Evolutionary conservation across 1,140 invertebrate species (phyloP), one percentile per base, ranked within the genome.

Genomic region (Cyphomyrmex costatus): DNA sequence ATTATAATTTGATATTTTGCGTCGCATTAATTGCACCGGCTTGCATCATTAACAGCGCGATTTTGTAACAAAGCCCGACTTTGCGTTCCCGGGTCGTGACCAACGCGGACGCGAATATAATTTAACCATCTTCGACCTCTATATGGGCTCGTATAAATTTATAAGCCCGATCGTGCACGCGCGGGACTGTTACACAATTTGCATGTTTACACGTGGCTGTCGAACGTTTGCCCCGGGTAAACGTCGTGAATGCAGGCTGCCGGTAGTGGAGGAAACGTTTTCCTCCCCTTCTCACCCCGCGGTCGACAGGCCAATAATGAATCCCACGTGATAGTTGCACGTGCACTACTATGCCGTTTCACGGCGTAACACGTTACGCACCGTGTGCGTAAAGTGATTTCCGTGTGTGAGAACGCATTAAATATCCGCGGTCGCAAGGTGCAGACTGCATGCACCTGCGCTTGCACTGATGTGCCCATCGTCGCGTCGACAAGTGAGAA

Each of bases 161-260:
- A 86, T 74, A 74, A 85, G 60, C 70, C n/a, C 51, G 60, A 19
- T n/a, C 46, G 46, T 16, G 84, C 58, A 36, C 60, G 27, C 76
- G 61, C 61, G 33, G 49, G 49, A 42, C 42, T 61, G 63, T 61
- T 85, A 71, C 76, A 56, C 84, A 71, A 82, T 86, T 87, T 70
- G 85, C 68, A 77, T 60, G 71, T 87, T 88, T 79, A 70, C 58
- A 46, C 73, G 65, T 33, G 73, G 56, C 61, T 46, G 70, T 46
- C 53, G 46, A 70, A 87, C 78, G 71, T 87, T 87, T 87, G 70
- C 86, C 8, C 46, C 33, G 63, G 46, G 85, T 86, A 87, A 87
- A 87, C 77, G 66, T 70, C 78, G 61, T 65, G 86, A 53, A 85
- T 85, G 61, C 82, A 53, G 42, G 30, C 58, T 58, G 46, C 30